Evolutionary conservation across 2,888 invertebrate genomes (phyloP), one percentile per base, ranked within the genome.

Genomic region (Allophyes oxyacanthae): DNA sequence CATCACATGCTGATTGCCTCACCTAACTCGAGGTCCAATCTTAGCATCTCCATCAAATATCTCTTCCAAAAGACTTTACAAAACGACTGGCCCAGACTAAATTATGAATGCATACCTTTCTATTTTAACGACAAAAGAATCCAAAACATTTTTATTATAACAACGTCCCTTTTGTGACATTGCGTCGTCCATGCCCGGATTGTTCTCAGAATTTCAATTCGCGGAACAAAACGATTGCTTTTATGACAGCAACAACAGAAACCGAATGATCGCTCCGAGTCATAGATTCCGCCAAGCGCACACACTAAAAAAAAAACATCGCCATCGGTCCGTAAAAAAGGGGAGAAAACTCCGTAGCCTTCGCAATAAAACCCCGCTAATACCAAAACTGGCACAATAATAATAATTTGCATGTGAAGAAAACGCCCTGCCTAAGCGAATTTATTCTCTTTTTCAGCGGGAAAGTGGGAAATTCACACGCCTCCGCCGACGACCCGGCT

Each of bases 321-420:
- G 61, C 64, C 69, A 65, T 69, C 72, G 62, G 66, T 59, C 73
- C 72, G 74, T 75, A 71, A 78, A 80, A 70, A 76, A 71, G 61
- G 64, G 69, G 67, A 58, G 46, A 74, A 75, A 77, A 69, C 65
- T 62, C 63, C 58, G 63, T 61, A 70, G 75, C 65, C 72, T 73
- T 69, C 56, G 77, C 78, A 77, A 82, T 85, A 84, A 84, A 84
- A 84, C 75, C 79, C 77, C 80, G 80, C 84, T 87, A 87, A 88
- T 87, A 83, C 85, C 75, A 75, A 62, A 80, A 81, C 81, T 78
- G 83, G 85, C 83, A 83, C 85, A 86, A 88, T 87, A 87, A 88
- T 85, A 86, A 88, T 87, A 86, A 88, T 88, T 87, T 87, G 88
- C 87, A 87, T 87, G 84, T 84, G 85, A 80, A 84, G 80, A 78